Conservation (phyloP, 2,888 invertebrate genomes). For the Drosophila koepferae region DNA sequence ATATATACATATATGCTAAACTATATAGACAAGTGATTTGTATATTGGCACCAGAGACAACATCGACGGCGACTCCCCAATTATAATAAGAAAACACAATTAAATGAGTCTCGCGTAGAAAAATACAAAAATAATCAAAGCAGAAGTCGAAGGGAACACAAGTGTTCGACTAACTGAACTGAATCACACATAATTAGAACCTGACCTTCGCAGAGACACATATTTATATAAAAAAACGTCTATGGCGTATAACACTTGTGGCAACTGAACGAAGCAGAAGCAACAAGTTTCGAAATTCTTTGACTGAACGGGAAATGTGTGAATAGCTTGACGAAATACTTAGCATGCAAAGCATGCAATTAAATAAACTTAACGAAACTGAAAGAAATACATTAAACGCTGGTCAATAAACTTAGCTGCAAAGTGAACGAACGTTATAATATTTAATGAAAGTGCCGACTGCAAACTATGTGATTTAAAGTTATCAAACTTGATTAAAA, state of each 20-base stretch:
- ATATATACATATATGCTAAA: conserved; percentile 14
- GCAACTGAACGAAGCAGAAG: conserved; percentile 19
- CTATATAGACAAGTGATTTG: conserved; percentile 28
- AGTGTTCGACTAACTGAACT: conserved; percentile 35
- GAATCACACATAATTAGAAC: conserved; percentile 38
- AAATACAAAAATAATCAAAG: conserved; percentile 14
- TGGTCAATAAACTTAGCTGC: background rate
- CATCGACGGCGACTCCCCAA: conserved; percentile 44
- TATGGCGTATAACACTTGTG: conserved; percentile 36
- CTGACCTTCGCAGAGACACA: conserved; percentile 57
- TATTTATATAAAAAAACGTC: conserved; percentile 6
- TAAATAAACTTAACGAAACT: conserved; percentile 9
- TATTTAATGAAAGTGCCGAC: too few species aligned
- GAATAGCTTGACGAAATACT: conserved; percentile 5
- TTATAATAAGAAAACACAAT: conserved; percentile 24
- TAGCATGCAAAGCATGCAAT: conserved; percentile 8
- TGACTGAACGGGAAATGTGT: background rate
- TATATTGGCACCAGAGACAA: conserved; percentile 48
- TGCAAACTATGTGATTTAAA: background rate
- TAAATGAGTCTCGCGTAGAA: conserved; percentile 1
- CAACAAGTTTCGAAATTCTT: conserved; percentile 35
- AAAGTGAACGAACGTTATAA: background rate
- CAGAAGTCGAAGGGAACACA: conserved; percentile 24
- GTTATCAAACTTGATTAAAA: conserved; percentile 1
- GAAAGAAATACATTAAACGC: background rate